Evolutionary conservation across 2,797 vertebrate genomes (phyloP).

Genomic region (Sebastes oblongus): DNA sequence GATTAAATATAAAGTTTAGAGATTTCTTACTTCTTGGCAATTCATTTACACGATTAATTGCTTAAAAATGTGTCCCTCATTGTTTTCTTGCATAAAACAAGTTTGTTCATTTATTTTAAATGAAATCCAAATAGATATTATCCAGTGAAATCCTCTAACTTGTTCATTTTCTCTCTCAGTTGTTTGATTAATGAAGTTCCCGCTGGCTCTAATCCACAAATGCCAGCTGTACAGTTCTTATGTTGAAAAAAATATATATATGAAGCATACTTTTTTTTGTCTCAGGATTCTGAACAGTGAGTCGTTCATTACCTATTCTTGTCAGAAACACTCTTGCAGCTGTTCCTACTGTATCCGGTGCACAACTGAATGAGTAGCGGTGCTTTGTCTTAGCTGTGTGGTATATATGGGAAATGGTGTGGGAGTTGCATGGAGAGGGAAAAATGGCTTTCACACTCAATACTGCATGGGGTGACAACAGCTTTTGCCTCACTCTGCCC

Average conservation of each 20-base stretch:
- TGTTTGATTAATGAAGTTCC: conserved; percentile 39
- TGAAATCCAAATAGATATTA: conserved; percentile 2
- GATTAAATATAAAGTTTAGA: background rate
- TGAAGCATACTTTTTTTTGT: background rate
- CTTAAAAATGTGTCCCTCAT: background rate
- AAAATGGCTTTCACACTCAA: conserved; percentile 37
- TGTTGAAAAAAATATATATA: background rate
- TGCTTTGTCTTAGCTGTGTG: conserved; percentile 10
- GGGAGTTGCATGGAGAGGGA: conserved; percentile 23
- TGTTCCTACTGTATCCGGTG: background rate
- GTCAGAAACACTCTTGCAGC: conserved; percentile 19
- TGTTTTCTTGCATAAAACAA: background rate
- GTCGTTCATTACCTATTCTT: conserved; percentile 16
- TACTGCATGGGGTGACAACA: conserved; percentile 6
- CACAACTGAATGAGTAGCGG: background rate
- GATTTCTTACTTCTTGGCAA: background rate
- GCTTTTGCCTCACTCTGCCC: conserved; percentile 9
- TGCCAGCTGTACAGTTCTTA: conserved; percentile 1
- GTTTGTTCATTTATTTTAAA: conserved; percentile 9
- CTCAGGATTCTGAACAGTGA: background rate
- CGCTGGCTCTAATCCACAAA: conserved; percentile 19
- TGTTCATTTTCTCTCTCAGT: background rate
- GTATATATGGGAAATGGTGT: conserved; percentile 1
- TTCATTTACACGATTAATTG: background rate
- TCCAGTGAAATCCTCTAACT: background rate